Percentiles rank a stretch among this genome's conserved stretches.
phyloP scores from a whole-genome alignment of 1,140 invertebrate genomes.

The Drosophila bifasciata region DNA sequence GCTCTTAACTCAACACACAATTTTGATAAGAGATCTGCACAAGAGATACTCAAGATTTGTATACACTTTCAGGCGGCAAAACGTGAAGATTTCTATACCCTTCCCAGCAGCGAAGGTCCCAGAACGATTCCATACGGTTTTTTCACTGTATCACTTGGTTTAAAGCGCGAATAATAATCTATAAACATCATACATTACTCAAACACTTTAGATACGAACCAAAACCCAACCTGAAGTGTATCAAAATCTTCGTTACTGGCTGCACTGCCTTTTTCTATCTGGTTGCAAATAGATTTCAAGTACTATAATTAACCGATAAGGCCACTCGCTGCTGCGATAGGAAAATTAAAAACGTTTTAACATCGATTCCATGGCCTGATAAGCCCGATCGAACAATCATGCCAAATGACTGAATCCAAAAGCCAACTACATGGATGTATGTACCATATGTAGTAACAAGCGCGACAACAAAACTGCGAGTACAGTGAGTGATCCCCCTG shows the following conservation, averaged over 20 bases:
- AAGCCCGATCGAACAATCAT: constrained; percentile 34
- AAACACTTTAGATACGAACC: too few relatives aligned
- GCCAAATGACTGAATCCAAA: constrained; percentile 16
- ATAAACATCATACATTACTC: too few relatives aligned
- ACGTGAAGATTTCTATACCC: too few relatives aligned
- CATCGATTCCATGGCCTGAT: constrained; percentile 65
- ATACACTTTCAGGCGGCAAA: too few relatives aligned
- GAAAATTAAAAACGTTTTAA: constrained; percentile 78
- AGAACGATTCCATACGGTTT: too few relatives aligned
- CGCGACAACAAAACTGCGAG: constrained; percentile 58
- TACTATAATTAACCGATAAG: constrained; percentile 78
- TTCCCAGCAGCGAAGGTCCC: too few relatives aligned
- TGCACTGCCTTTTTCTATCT: not conserved
- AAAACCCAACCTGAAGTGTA: too few relatives aligned
- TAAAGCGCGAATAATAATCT: too few relatives aligned
- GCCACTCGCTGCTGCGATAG: constrained; percentile 49
- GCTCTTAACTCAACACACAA: constrained; percentile 20
- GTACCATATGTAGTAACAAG: constrained; percentile 67
- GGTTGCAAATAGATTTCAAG: constrained; percentile 48
- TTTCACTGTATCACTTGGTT: too few relatives aligned
- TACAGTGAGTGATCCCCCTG: not conserved
- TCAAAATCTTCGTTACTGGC: too few relatives aligned
- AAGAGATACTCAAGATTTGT: constrained; percentile 22
- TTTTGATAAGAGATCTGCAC: constrained; percentile 35
- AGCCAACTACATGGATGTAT: too few relatives aligned